Evolutionary conservation across 1,140 invertebrate species (phyloP).

Genomic region (Aphaenogaster ashmeadi): DNA sequence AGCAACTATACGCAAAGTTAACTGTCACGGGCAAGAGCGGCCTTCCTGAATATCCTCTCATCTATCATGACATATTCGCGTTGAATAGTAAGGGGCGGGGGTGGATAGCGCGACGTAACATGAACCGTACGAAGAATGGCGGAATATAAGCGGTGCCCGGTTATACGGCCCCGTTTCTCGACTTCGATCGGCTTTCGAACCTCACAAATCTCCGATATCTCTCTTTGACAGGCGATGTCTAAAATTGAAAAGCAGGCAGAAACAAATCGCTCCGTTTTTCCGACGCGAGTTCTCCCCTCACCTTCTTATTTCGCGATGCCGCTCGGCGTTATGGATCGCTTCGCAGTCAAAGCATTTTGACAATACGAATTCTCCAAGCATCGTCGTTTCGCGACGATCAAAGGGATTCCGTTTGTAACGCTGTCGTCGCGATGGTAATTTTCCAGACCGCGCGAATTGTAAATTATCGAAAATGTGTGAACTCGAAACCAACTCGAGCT

Average conservation of each 20-base stretch:
- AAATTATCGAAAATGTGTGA: slow-evolving; percentile 24
- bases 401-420: not conserved
- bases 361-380: slow-evolving; percentile 27
- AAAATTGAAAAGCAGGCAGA: slow-evolving; percentile 59
- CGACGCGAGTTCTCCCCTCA: not conserved
- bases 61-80: slow-evolving; percentile 57
- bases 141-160: slow-evolving; percentile 14
- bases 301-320: slow-evolving; percentile 27
- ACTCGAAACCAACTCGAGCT: not conserved
- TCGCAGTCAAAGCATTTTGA: slow-evolving; percentile 31
- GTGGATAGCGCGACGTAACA: slow-evolving; percentile 8
- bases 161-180: slow-evolving; percentile 35
- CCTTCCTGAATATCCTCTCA: slow-evolving; percentile 65
- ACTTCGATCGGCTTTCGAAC: slow-evolving; percentile 45
- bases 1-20: slow-evolving; percentile 38
- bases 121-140: slow-evolving; percentile 36
- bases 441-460: not conserved
- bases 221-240: slow-evolving; percentile 60
- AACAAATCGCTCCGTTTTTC: slow-evolving; percentile 58
- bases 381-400: not conserved
- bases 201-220: slow-evolving; percentile 61
- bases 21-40: slow-evolving; percentile 59
- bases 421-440: slow-evolving; percentile 8
- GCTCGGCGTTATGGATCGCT: slow-evolving; percentile 25
- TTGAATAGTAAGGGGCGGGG: slow-evolving; percentile 17